These are phyloP conservation scores for Sthenelais limicola DNA, from an alignment of 2,888 invertebrate species.

Conservation along the genomic window DNA sequence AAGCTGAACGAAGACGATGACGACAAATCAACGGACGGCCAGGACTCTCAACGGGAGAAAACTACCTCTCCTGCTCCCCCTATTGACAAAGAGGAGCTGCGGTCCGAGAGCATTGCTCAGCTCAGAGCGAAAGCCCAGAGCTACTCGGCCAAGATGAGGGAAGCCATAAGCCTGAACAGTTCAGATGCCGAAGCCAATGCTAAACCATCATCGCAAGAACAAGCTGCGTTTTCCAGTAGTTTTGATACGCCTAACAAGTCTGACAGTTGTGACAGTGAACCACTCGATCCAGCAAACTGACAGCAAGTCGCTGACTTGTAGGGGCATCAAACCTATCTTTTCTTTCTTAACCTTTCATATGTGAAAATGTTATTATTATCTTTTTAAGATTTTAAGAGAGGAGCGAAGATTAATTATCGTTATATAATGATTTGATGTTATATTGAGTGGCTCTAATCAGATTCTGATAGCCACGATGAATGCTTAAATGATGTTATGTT, in stretches of 20 bases:
- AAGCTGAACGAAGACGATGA: constrained; percentile 84
- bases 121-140: constrained; percentile 95
- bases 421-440: no score
- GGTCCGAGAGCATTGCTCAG: constrained; percentile 94
- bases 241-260: constrained; percentile 41
- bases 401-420: no score
- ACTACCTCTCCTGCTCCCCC: constrained; percentile 42
- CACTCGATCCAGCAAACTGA: constrained; percentile 41
- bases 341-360: not conserved
- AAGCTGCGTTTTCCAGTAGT: constrained; percentile 33
- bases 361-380: no score
- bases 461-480: no score
- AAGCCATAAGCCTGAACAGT: constrained; percentile 31
- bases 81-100: constrained; percentile 67
- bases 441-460: no score
- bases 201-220: not conserved
- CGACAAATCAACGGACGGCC: constrained; percentile 46
- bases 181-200: not conserved
- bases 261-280: constrained; percentile 32
- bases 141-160: constrained; percentile 76
- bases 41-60: not conserved
- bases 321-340: no score
- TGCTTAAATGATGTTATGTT: no score
- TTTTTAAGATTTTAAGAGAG: no score
- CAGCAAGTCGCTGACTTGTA: no score